phyloP scores from a whole-genome alignment of 2,888 invertebrate genomes.

The Sinodicranocentrus sp. region DNA sequence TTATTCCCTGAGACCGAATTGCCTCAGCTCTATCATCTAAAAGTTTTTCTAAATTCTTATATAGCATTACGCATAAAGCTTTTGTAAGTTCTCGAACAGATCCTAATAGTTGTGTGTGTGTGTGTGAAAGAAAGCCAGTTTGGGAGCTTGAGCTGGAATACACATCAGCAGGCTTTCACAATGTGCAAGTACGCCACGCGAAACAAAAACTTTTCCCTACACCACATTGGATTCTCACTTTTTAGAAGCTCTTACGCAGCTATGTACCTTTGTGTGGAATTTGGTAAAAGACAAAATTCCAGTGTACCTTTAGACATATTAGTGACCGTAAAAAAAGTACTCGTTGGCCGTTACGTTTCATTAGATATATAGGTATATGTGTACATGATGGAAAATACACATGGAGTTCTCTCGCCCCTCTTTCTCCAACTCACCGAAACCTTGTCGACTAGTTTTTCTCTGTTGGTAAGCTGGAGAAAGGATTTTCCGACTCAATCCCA shows the following conservation, averaged over 20 bases:
- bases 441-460: slow-evolving; percentile 14
- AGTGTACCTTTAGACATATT: too few species aligned
- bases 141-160: background rate
- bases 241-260: background rate
- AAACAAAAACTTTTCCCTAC: background rate
- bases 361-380: background rate
- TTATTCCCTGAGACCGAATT: slow-evolving; percentile 20
- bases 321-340: too few species aligned
- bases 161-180: background rate
- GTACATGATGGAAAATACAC: background rate
- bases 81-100: background rate
- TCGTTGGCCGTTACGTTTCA: background rate
- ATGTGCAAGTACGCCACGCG: background rate
- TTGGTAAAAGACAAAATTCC: background rate
- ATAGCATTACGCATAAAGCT: background rate
- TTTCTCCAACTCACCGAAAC: too few species aligned
- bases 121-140: background rate
- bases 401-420: background rate
- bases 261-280: background rate
- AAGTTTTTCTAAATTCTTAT: slow-evolving; percentile 25
- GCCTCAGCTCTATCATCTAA: slow-evolving; percentile 16
- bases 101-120: slow-evolving; percentile 5
- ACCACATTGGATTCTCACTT: background rate
- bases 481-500: slow-evolving; percentile 3
- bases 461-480: background rate